phyloP scores from a whole-genome alignment of 2,888 invertebrate species.

The Smittia aterrima region DNA sequence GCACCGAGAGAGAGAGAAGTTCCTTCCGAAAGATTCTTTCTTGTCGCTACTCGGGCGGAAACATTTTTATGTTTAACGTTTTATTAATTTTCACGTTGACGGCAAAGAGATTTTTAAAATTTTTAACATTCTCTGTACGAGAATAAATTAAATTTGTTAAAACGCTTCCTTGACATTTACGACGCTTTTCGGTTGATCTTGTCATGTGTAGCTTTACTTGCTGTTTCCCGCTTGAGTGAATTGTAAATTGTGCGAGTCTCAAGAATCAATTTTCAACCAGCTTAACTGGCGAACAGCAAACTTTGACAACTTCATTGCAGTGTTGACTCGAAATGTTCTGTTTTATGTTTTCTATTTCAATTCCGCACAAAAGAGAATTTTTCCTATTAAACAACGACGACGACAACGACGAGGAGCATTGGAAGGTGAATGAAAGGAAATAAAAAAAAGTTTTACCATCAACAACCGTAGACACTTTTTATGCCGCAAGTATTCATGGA shows the following conservation, averaged over 20 bases:
- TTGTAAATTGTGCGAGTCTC: too few relatives aligned
- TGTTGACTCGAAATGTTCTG: neutral
- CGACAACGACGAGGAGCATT: neutral
- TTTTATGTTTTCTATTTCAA: neutral
- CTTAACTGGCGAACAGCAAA: neutral
- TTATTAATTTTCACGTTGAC: constrained; percentile 3
- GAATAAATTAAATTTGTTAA: too few relatives aligned
- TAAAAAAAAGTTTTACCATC: constrained; percentile 2
- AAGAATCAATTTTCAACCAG: neutral
- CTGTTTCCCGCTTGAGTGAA: too few relatives aligned
- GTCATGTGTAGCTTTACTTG: too few relatives aligned
- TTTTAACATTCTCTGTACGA: too few relatives aligned
- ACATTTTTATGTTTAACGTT: neutral
- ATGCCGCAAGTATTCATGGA: constrained; percentile 29
- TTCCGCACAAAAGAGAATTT: neutral
- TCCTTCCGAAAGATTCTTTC: too few relatives aligned
- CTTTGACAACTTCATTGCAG: neutral
- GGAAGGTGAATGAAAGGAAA: neutral
- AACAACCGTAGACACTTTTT: constrained; percentile 12
- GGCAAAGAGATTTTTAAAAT: too few relatives aligned
- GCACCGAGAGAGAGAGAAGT: too few relatives aligned
- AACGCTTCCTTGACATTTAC: too few relatives aligned
- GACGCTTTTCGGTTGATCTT: too few relatives aligned
- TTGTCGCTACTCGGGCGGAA: too few relatives aligned
- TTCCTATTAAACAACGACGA: neutral